Evolutionary conservation across 2,888 invertebrate species (phyloP), one percentile per base, ranked within the genome.

Genomic region (Ptychoptera contaminata): DNA sequence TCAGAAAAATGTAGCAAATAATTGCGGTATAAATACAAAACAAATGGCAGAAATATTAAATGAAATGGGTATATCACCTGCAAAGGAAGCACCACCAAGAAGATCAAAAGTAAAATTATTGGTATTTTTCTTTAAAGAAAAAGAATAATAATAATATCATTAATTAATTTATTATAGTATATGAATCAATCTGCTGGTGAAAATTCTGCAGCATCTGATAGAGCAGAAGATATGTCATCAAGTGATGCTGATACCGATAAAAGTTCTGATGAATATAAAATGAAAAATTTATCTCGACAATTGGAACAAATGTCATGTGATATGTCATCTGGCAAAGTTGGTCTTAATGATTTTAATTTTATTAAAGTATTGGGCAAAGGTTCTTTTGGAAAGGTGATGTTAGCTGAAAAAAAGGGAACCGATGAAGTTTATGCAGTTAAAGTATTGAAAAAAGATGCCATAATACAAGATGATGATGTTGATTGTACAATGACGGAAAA

Each of bases 401-500:
- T 97, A 48, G 96, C 96, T 0, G 96, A 97, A 68, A 82, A 82
- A 63, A 90, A 86, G 66, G 84, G 83, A 52, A 80, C 85, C 14
- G 94, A 94, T 47, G 94, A 97, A 71, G 72, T 87, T 53, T 86
- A 82, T 62, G 85, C 85, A 10, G 79, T 85, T 48, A 85, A 86
- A 64, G 83, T 94, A 54, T 72, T 97, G 59, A 94, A 94, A 72
- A 98, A 97, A 68, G 93, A 94, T 70, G 91, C 91, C 36, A 97
- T 97, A 53, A 84, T 96, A 58, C 94, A 96, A 70, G 96, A 97
- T 67, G 97, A 98, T 66, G 97, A 97, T 70, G 96, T 97, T 46
- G 97, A 97, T 67, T 97, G 96, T 68, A 97, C 96, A 46, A 92
- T 97, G 82, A 94, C 94, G 49, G 97, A 97, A 69, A 94, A 96